Evolutionary conservation across 2,888 invertebrate species (phyloP), one percentile per base, ranked within the genome.

Genomic region (Clivina fossor): DNA sequence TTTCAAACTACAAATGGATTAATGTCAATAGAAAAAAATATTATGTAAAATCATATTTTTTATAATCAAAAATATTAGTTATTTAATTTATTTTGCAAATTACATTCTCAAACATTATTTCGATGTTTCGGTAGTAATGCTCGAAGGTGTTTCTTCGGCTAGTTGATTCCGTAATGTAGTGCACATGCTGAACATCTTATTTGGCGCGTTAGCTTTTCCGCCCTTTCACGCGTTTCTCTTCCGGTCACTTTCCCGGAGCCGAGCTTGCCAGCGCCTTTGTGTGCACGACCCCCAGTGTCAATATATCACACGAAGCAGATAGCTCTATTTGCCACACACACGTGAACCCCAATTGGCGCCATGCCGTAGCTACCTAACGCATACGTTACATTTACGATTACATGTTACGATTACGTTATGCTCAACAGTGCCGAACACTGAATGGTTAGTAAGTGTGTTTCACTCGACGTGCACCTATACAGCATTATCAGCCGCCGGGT

Each of bases 261-360:
- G 37, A 37, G 22, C 46, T 22, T 35, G 18, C 68, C 70, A 70
- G 65, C 66, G 68, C 69, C 68, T 67, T 66, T 68, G 63, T 67
- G 64, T 63, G 46, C 58, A 44, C 60, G 65, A 63, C 65, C 66
- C 63, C 65, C 66, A 67, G 65, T 68, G 70, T 70, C 69, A 72
- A 72, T 71, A 71, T 70, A 71, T 71, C 70, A 70, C 66, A 60
- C 18, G 9, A 19, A 20, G 32, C 30, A 40, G 51, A 51, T 51
- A 32, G 51, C 51, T 51, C 51, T 51, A 41, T 51, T 51, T 51
- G 51, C 51, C 32, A 40, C 41, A 38, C n/a, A n/a, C 30, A 33
- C 44, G 30, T 33, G 47, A 47, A 32, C 28, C 33, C 28, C 43
- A 43, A 43, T 43, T 43, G 26, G 13, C n/a, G 22, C 13, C 24